phyloP scores from a whole-genome alignment of 2,113 vertebrate genomes.

The Ahaetulla prasina region DNA sequence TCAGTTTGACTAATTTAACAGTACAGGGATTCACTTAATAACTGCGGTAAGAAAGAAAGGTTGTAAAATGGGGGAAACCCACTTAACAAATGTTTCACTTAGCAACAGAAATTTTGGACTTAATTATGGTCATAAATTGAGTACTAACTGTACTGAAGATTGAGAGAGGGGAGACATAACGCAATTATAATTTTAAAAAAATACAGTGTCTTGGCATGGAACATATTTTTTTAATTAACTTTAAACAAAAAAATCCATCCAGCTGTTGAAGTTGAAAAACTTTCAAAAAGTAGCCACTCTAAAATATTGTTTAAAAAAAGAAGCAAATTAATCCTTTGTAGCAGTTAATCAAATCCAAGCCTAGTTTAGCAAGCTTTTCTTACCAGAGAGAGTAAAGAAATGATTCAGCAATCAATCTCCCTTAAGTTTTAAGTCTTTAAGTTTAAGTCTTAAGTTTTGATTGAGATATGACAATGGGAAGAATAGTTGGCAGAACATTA shows the following conservation, averaged over 20 bases:
- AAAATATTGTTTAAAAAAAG: background rate
- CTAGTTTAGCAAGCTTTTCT: background rate
- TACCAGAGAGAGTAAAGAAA: background rate
- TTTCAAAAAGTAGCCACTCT: background rate
- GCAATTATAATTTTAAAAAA: background rate
- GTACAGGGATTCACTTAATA: background rate
- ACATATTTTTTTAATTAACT: background rate
- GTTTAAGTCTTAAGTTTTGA: background rate
- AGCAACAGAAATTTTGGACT: background rate
- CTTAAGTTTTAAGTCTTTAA: too few species aligned
- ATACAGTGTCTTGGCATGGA: background rate
- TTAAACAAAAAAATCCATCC: background rate
- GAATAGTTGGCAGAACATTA: background rate
- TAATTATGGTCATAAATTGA: background rate
- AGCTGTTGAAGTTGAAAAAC: background rate
- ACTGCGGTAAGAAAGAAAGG: background rate
- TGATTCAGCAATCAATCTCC: background rate
- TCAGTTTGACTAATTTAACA: background rate
- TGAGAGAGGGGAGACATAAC: background rate
- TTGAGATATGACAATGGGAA: too few species aligned
- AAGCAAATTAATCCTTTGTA: too few species aligned
- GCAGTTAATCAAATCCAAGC: background rate
- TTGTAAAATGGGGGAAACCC: background rate
- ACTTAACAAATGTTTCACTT: background rate
- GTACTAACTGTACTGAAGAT: background rate